Evolutionary conservation across 2,797 vertebrate genomes (phyloP).

Genomic region (Micrastur ruficollis): DNA sequence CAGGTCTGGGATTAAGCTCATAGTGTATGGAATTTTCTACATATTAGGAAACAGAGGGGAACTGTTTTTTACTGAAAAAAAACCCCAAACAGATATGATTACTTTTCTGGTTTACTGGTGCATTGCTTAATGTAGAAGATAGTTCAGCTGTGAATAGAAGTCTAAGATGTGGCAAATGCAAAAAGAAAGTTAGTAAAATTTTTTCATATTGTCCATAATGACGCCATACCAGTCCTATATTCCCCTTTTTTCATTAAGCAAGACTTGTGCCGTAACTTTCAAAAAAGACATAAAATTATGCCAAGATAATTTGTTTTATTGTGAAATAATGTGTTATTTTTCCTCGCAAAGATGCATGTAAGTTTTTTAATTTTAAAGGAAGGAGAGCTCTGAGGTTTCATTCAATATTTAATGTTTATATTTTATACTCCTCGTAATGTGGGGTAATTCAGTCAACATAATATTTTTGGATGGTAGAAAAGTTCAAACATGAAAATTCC

Average conservation of each 20-base stretch:
- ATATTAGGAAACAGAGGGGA: not conserved
- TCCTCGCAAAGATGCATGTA: not conserved
- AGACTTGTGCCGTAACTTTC: not conserved
- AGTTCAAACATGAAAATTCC: slow-evolving; percentile 67
- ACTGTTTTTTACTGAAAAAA: not conserved
- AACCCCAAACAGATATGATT: fast-evolving
- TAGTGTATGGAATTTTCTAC: not conserved
- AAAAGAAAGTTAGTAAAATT: not conserved
- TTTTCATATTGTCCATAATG: not conserved
- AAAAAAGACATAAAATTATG: not conserved
- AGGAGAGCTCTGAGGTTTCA: not conserved
- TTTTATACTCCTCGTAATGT: not conserved
- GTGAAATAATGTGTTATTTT: not conserved
- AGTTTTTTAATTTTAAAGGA: slow-evolving; percentile 25
- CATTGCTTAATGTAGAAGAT: not conserved
- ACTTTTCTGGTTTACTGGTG: not conserved
- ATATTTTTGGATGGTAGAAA: slow-evolving; percentile 46
- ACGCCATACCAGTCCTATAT: not conserved
- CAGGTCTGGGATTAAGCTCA: not conserved
- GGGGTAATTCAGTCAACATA: slow-evolving; percentile 32
- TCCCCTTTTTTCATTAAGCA: not conserved
- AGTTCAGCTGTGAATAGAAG: not conserved
- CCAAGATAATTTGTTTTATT: not conserved
- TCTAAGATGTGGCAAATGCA: not conserved
- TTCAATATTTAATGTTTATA: slow-evolving; percentile 56